phyloP scores from a whole-genome alignment of 2,888 invertebrate genomes.

The Lottia gigantea region DNA sequence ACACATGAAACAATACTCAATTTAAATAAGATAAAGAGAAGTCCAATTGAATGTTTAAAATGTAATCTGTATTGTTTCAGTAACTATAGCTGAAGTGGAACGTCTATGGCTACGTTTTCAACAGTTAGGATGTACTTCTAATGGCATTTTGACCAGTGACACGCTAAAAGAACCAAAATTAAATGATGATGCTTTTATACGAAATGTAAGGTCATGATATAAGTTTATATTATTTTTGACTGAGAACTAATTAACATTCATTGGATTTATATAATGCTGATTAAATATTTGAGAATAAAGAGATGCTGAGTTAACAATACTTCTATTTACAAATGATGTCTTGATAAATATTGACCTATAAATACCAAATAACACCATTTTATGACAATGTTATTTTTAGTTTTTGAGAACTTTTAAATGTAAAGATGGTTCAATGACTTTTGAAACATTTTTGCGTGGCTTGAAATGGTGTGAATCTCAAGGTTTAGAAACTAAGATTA shows the following conservation, averaged over 20 bases:
- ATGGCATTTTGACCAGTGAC: slow-evolving; percentile 56
- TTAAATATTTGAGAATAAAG: no score
- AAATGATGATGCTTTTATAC: slow-evolving; percentile 53
- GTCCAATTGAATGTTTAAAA: no score
- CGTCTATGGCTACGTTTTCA: slow-evolving; percentile 65
- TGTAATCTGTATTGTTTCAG: slow-evolving; percentile 35
- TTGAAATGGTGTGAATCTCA: slow-evolving; percentile 61
- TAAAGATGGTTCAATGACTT: slow-evolving; percentile 50
- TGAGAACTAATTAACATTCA: no score
- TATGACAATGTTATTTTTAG: slow-evolving; percentile 41
- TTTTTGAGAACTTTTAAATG: slow-evolving; percentile 54
- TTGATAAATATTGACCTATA: no score
- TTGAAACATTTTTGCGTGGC: slow-evolving; percentile 61
- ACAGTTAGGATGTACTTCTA: slow-evolving; percentile 60
- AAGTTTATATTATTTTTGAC: no score
- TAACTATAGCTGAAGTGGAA: slow-evolving; percentile 67
- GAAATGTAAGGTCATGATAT: slow-evolving; percentile 48
- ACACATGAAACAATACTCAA: no score
- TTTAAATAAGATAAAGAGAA: no score
- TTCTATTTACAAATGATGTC: no score
- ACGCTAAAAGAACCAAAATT: slow-evolving; percentile 39
- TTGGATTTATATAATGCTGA: no score
- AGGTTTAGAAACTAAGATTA: slow-evolving; percentile 50
- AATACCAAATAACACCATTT: no score
- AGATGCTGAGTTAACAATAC: no score